Conservation (phyloP, 2,797 vertebrate species). For the Rhodeus uyekii region DNA sequence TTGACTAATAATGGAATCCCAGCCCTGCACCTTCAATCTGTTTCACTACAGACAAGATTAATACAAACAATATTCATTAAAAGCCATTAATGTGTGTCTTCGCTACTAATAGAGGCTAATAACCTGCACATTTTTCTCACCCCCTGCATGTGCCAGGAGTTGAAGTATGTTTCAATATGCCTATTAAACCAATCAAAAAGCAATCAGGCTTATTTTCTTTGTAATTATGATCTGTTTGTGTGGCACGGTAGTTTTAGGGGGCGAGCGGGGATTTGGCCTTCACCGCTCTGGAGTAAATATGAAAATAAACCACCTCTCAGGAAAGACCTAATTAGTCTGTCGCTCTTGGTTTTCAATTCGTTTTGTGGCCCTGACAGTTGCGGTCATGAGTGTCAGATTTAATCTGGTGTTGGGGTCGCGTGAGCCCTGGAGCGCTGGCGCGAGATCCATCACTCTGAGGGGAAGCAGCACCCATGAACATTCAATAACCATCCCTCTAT, state of each 20-base stretch:
- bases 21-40: conserved; percentile 16
- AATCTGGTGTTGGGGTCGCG: conserved; percentile 74
- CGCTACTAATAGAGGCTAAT: conserved; percentile 29
- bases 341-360: conserved; percentile 65
- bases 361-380: conserved; percentile 70
- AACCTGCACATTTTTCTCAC: conserved; percentile 31
- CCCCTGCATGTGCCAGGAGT: conserved; percentile 40
- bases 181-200: conserved; percentile 58
- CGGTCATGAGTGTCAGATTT: conserved; percentile 75
- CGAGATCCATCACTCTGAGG: conserved; percentile 71
- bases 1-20: conserved; percentile 32
- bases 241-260: conserved; percentile 40
- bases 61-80: conserved; percentile 42
- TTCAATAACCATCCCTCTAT: conserved; percentile 68
- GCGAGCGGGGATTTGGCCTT: conserved; percentile 54
- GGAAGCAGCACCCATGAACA: conserved; percentile 68
- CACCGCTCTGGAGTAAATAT: conserved; percentile 73
- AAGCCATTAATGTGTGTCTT: conserved; percentile 29
- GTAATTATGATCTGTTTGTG: conserved; percentile 59
- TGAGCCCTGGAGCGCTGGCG: conserved; percentile 64
- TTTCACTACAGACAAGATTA: conserved; percentile 41
- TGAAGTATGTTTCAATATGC: conserved; percentile 55
- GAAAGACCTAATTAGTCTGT: conserved; percentile 76
- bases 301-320: conserved; percentile 74
- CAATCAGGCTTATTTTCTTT: conserved; percentile 54